Evolutionary conservation across 1,140 invertebrate genomes (phyloP), one percentile per base, ranked within the genome.

Genomic region (Drosophila guanche): DNA sequence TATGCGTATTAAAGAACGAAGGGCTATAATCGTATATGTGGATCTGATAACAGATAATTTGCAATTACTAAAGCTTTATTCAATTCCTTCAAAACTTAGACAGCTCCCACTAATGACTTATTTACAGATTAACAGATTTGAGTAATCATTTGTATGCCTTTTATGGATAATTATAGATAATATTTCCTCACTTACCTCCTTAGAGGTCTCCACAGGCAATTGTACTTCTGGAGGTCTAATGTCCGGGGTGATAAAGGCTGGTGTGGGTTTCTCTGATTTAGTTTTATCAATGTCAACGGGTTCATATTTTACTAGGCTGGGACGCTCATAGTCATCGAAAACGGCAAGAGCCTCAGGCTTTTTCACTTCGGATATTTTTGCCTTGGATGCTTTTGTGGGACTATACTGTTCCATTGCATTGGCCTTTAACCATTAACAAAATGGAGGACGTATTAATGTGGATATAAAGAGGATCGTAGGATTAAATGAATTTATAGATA

Each of bases 241-340:
- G 27, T 72, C 72, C 48, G 84, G 75, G 29, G 69, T 41, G 3
- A 71, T 71, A 53, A 75, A 74, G 33, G 68, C 46, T 43, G 63
- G 59, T 47, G 62, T 29, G 25, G 46, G 20, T 41, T 67, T 76
- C 7, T 74, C 53, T 20, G 50, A 20, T 58, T 68, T 71, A 0
- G 40, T 6, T 50, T 84, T 89, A 45, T 80, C 72, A 63, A 91
- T 52, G 43, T 84, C 53, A 20, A 52, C 60, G 79, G 91, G 92
- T 62, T 92, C 91, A 75, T 92, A 93, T 83, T 90, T 92, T 68
- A 93, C 92, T 59, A 94, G 79, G 50, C 92, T 86, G 3, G 93
- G 92, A 37, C 90, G 90, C 90, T 93, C 91, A 71, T 93, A 93
- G 79, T 93, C 91, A 42, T 90, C 88, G 14, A 67, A 43, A 53